Evolutionary conservation across 2,888 invertebrate genomes (phyloP).

Genomic region (Diaperis boleti): DNA sequence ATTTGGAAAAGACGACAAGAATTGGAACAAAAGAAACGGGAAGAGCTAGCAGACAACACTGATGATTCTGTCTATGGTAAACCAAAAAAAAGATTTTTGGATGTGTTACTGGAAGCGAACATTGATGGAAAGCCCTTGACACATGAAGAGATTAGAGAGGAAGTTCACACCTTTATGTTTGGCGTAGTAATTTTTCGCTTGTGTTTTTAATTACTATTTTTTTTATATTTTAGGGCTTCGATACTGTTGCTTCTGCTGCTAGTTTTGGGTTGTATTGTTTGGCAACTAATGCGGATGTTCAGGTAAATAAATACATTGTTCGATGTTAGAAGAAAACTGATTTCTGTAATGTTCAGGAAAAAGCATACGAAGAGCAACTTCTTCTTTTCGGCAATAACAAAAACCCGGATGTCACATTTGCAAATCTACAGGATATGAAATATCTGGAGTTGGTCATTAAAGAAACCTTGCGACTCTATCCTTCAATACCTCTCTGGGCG

Average conservation of each 20-base stretch:
- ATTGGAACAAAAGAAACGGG: neutral
- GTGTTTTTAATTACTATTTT: neutral
- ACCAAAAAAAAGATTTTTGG: slow-evolving; percentile 76
- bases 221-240: slow-evolving; percentile 56
- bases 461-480: slow-evolving; percentile 69
- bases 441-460: slow-evolving; percentile 70
- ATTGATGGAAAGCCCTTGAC: slow-evolving; percentile 72
- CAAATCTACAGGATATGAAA: slow-evolving; percentile 69
- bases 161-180: slow-evolving; percentile 82
- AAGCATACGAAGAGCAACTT: slow-evolving; percentile 62
- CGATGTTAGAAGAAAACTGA: slow-evolving; percentile 60
- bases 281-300: slow-evolving; percentile 60
- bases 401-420: slow-evolving; percentile 48
- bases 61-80: neutral
- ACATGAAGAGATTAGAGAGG: slow-evolving; percentile 74
- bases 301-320: slow-evolving; percentile 59
- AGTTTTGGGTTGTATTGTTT: slow-evolving; percentile 62
- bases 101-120: slow-evolving; percentile 71
- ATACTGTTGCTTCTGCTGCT: slow-evolving; percentile 62
- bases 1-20: slow-evolving; percentile 10
- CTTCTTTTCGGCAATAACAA: slow-evolving; percentile 58
- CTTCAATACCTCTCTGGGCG: slow-evolving; percentile 69
- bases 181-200: slow-evolving; percentile 67
- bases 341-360: slow-evolving; percentile 60
- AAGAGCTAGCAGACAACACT: neutral